Evolutionary conservation across 2,888 invertebrate species (phyloP).

Genomic region (Orthosia cruda): DNA sequence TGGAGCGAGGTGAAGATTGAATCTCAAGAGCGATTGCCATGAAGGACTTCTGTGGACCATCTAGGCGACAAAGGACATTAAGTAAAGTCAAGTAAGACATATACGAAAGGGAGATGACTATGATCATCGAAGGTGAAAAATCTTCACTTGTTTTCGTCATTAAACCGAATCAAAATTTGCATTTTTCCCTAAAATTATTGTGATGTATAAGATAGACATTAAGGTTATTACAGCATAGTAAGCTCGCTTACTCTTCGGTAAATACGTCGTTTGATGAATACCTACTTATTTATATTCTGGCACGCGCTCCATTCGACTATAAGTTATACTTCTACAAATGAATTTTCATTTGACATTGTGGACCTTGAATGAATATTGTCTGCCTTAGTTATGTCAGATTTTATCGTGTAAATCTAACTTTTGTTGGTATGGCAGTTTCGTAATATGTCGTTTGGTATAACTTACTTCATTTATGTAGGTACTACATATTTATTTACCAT

Average conservation of each 20-base stretch:
- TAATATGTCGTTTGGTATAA: conserved; percentile 22
- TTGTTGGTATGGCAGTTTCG: neutral
- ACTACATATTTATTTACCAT: neutral
- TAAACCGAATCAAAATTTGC: neutral
- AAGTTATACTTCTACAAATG: conserved; percentile 27
- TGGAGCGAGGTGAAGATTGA: too few species aligned
- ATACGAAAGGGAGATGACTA: neutral
- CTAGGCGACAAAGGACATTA: too few species aligned
- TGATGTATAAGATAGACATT: too few species aligned
- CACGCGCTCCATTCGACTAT: conserved; percentile 3
- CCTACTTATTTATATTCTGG: conserved; percentile 24
- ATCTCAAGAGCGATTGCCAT: too few species aligned
- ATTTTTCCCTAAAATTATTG: neutral
- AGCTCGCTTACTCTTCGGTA: neutral
- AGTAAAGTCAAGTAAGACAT: too few species aligned
- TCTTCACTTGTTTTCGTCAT: conserved; percentile 3
- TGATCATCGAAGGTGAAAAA: neutral
- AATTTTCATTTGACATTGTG: conserved; percentile 31
- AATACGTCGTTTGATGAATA: neutral
- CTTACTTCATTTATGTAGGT: neutral
- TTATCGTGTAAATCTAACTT: conserved; percentile 21
- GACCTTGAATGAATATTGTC: conserved; percentile 34
- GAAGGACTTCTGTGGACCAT: too few species aligned
- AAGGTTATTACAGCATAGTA: neutral
- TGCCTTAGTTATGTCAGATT: conserved; percentile 11